Conservation (phyloP, 2,888 invertebrate species). For the Dasypolia templi region DNA sequence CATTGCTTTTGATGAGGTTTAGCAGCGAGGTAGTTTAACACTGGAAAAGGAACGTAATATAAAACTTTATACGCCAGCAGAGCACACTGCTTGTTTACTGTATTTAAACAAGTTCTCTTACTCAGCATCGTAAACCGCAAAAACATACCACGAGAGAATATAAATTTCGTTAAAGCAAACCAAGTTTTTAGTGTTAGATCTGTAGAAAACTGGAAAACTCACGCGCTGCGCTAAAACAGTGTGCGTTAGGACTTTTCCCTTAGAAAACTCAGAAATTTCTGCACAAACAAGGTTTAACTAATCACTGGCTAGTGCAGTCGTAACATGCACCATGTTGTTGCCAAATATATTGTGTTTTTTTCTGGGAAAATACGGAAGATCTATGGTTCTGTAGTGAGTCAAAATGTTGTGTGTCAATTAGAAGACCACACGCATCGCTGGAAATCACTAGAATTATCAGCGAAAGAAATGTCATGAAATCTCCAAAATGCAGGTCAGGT, state of each 20-base stretch:
- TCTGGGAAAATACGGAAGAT: constrained; percentile 17
- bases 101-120: constrained; percentile 25
- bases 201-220: constrained; percentile 3
- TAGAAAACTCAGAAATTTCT: not conserved
- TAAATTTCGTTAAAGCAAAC: constrained; percentile 28
- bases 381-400: constrained; percentile 9
- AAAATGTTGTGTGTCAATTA: constrained; percentile 25
- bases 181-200: constrained; percentile 38
- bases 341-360: constrained; percentile 20
- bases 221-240: constrained; percentile 1
- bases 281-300: not conserved
- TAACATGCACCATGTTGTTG: constrained; percentile 2
- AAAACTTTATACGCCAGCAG: constrained; percentile 32
- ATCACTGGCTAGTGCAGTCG: constrained; percentile 1
- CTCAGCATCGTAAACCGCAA: constrained; percentile 32
- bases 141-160: constrained; percentile 7
- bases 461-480: not conserved
- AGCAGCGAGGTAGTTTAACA: constrained; percentile 11
- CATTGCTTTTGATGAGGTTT: constrained; percentile 25
- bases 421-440: too few species aligned
- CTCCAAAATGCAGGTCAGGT: too few species aligned
- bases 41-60: constrained; percentile 32
- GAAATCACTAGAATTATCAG: not conserved
- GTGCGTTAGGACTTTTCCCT: not conserved
- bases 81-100: not conserved